A percentile compares a stretch with the other conserved stretches of the same genome.
phyloP scores from a whole-genome alignment of 2,797 vertebrate genomes.

The Gymnothorax reevesii region DNA sequence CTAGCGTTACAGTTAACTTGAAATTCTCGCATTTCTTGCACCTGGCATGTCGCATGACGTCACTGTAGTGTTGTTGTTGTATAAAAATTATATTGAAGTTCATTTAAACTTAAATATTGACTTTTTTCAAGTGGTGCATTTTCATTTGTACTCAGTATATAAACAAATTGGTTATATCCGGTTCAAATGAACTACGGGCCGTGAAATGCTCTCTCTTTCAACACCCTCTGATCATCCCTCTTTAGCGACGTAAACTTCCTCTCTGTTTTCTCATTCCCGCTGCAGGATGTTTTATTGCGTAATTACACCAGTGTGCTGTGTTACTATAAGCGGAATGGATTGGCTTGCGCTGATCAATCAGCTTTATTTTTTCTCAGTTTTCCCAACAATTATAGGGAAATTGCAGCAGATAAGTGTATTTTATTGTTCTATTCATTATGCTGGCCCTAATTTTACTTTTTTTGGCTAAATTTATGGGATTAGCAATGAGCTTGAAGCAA shows the following conservation, averaged over 20 bases:
- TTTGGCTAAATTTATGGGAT: constrained; percentile 10
- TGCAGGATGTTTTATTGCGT: constrained; percentile 24
- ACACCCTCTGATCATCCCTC: background rate
- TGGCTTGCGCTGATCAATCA: background rate
- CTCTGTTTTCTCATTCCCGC: background rate
- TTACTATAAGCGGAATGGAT: background rate
- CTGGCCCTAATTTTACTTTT: background rate
- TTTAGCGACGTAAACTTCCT: background rate
- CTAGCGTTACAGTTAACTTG: too few species aligned
- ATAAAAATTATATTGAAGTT: too few species aligned
- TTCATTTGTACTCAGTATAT: too few species aligned
- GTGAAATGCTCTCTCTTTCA: constrained; percentile 4
- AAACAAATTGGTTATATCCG: background rate
- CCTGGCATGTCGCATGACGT: too few species aligned
- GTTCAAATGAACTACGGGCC: background rate
- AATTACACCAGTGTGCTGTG: background rate
- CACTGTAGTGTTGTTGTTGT: too few species aligned
- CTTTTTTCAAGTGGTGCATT: too few species aligned
- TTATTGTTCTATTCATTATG: constrained; percentile 2
- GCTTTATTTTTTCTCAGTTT: background rate
- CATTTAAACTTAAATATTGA: too few species aligned
- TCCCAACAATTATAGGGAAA: constrained; percentile 2
- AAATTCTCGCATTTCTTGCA: too few species aligned
- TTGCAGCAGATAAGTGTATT: constrained; percentile 5
- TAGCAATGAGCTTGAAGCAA: background rate